A percentile compares a stretch with the other conserved stretches of the same genome.
phyloP scores from a whole-genome alignment of 1,140 invertebrate species.

The Nylanderia fulva region DNA sequence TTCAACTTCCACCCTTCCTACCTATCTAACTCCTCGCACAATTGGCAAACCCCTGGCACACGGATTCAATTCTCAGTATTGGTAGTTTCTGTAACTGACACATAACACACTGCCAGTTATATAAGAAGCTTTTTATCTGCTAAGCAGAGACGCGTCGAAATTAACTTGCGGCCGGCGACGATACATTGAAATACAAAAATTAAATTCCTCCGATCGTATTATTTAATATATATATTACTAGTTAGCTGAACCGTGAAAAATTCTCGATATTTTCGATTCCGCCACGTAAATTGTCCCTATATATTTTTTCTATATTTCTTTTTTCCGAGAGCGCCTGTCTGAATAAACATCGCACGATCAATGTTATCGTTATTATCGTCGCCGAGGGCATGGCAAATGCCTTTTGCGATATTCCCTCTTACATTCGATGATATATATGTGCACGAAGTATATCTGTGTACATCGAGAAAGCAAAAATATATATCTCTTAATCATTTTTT shows the following conservation, averaged over 20 bases:
- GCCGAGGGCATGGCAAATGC: background rate
- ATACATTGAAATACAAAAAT: conserved; percentile 20
- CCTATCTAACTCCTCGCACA: conserved; percentile 22
- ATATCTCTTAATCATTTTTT: background rate
- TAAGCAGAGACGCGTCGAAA: conserved; percentile 40
- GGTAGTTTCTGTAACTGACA: conserved; percentile 45
- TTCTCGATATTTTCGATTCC: conserved; percentile 28
- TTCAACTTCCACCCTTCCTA: conserved; percentile 29
- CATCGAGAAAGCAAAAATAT: too few species aligned
- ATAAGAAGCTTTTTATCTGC: conserved; percentile 33
- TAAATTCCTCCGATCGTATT: conserved; percentile 13
- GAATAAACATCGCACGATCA: conserved; percentile 28
- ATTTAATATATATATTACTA: conserved; percentile 12
- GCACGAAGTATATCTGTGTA: background rate
- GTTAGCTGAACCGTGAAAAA: background rate
- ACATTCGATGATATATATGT: background rate
- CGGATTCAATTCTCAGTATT: conserved; percentile 1
- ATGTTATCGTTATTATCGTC: conserved; percentile 44
- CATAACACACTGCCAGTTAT: conserved; percentile 26
- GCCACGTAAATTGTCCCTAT: conserved; percentile 19
- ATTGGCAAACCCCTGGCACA: conserved; percentile 22
- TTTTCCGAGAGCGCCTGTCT: conserved; percentile 18
- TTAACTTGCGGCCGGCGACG: conserved; percentile 19
- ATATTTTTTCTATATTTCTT: conserved; percentile 31
- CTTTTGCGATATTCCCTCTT: background rate